phyloP scores from a whole-genome alignment of 1,140 invertebrate species.

The Apocrypta bakeri region DNA sequence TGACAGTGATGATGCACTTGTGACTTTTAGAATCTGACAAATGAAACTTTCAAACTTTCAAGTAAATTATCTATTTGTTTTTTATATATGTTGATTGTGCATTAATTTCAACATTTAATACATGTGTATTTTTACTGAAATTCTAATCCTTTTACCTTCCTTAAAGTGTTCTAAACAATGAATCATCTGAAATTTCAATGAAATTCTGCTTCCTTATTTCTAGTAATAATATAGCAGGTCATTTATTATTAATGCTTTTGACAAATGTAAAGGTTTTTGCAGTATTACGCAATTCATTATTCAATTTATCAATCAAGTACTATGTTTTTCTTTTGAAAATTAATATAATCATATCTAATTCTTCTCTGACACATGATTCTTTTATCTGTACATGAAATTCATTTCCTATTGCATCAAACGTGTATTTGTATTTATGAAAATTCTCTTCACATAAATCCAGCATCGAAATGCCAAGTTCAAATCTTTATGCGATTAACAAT shows the following conservation, averaged over 20 bases:
- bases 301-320: too few species aligned
- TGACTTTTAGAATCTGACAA: background rate
- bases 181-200: constrained; percentile 25
- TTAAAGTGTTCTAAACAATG: constrained; percentile 5
- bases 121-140: background rate
- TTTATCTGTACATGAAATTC: too few species aligned
- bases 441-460: background rate
- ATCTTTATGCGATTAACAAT: constrained; percentile 90
- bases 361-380: too few species aligned
- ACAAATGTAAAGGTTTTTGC: too few species aligned
- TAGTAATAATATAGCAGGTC: background rate
- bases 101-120: background rate
- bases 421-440: constrained; percentile 1
- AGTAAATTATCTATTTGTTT: background rate
- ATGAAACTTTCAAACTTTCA: background rate
- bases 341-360: too few species aligned
- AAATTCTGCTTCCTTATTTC: constrained; percentile 12
- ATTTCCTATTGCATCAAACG: too few species aligned
- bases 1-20: too few species aligned
- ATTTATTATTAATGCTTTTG: background rate
- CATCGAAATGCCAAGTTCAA: constrained; percentile 80
- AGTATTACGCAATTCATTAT: too few species aligned
- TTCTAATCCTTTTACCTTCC: background rate
- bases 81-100: background rate
- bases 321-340: too few species aligned